phyloP scores from a whole-genome alignment of 37 sponge, comb jelly and placozoan genomes.

The Trichoplax adhaerens region DNA sequence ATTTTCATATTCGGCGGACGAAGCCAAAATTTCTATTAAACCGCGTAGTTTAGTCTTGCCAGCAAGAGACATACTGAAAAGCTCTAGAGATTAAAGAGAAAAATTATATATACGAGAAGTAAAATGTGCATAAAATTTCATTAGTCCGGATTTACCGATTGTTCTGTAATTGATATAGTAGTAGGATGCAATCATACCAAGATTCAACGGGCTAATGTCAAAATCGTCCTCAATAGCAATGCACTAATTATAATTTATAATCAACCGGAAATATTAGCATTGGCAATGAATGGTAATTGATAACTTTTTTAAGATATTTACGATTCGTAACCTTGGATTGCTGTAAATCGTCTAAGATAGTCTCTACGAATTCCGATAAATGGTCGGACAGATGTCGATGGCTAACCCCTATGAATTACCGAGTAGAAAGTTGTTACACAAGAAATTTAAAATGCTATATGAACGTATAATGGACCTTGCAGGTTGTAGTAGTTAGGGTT shows the following conservation, averaged over 20 bases:
- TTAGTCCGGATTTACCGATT: slow-evolving; percentile 36
- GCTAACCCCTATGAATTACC: background rate
- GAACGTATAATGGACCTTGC: slow-evolving; percentile 44
- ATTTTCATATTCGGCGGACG: slow-evolving; percentile 80
- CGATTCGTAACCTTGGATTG: slow-evolving; percentile 58
- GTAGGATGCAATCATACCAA: slow-evolving; percentile 97
- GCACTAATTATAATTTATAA: slow-evolving; percentile 26
- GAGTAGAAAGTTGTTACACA: background rate
- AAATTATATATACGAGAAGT: too few relatives aligned
- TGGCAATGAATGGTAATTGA: background rate
- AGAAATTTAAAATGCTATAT: background rate
- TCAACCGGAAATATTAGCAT: background rate
- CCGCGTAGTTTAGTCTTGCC: slow-evolving; percentile 92
- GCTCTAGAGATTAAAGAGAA: slow-evolving; percentile 26
- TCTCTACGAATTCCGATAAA: slow-evolving; percentile 89
- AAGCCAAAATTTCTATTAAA: slow-evolving; percentile 78
- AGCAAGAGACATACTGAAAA: slow-evolving; percentile 92
- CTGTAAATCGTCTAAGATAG: slow-evolving; percentile 73
- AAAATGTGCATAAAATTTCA: background rate
- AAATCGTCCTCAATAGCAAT: slow-evolving; percentile 87
- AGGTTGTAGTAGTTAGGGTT: slow-evolving; percentile 99
- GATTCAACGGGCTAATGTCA: slow-evolving; percentile 74
- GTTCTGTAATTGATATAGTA: slow-evolving; percentile 99
- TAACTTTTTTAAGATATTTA: background rate
- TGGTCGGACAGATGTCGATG: slow-evolving; percentile 97